These are phyloP conservation scores for Sialia sialis DNA, from an alignment of 2,113 vertebrate genomes.

Conservation along the genomic window DNA sequence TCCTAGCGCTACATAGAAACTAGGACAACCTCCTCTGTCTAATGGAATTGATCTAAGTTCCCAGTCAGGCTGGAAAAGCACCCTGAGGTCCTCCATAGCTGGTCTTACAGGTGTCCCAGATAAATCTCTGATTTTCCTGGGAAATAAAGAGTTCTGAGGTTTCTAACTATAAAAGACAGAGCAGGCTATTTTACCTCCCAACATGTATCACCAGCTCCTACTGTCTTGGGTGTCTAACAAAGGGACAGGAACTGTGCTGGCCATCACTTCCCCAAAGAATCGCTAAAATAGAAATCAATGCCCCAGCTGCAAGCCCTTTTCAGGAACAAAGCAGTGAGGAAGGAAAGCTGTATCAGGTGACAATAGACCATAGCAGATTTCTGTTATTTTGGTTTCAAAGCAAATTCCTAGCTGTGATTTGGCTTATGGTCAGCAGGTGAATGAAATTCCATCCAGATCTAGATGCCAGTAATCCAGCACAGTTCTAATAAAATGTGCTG, in stretches of 20 bases:
- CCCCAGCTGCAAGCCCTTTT: slow-evolving; percentile 35
- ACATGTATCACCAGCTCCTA: not conserved
- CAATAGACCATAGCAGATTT: slow-evolving; percentile 1
- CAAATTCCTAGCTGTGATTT: slow-evolving; percentile 39
- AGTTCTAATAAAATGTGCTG: not conserved
- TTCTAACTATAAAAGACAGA: not conserved
- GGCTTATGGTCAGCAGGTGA: slow-evolving; percentile 13
- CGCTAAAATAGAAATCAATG: slow-evolving; percentile 35
- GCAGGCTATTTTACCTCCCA: not conserved
- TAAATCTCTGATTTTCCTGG: not conserved
- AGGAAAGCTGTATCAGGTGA: slow-evolving; percentile 4
- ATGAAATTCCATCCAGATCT: slow-evolving; percentile 20
- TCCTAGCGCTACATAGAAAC: not conserved
- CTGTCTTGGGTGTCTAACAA: slow-evolving; percentile 35
- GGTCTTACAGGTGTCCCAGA: not conserved
- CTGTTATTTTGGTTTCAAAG: slow-evolving; percentile 42
- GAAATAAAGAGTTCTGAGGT: not conserved
- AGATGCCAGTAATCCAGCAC: not conserved
- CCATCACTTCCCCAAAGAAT: not conserved
- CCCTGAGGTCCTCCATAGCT: not conserved
- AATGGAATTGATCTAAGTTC: not conserved
- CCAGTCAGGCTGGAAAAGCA: not conserved
- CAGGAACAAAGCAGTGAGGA: slow-evolving; percentile 3
- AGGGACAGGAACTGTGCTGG: not conserved
- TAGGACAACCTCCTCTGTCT: not conserved